These are phyloP conservation scores for Amphiprion ocellaris DNA, from an alignment of 2,113 vertebrate species.

Conservation along the genomic window DNA sequence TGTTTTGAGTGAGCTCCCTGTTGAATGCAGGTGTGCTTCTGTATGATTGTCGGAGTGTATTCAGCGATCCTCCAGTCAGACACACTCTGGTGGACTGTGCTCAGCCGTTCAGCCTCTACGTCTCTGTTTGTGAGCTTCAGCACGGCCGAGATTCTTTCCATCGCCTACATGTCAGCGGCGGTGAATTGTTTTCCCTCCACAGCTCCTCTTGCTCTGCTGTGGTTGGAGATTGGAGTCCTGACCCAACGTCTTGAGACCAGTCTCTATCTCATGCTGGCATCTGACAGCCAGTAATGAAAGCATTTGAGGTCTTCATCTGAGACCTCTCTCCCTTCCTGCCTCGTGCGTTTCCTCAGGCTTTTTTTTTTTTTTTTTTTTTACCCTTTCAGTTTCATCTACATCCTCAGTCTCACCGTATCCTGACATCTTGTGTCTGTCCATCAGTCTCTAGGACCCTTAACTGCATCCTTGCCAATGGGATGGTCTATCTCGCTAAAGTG, in stretches of 20 bases:
- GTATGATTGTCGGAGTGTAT: constrained; percentile 3
- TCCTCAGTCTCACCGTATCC: constrained; percentile 28
- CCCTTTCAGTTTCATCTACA: constrained; percentile 6
- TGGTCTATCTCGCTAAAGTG: constrained; percentile 51
- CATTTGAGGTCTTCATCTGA: constrained; percentile 69
- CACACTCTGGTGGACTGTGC: neutral
- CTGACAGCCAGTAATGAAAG: constrained; percentile 78
- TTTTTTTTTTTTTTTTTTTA: neutral
- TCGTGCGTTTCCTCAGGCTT: neutral
- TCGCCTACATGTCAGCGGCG: constrained; percentile 43
- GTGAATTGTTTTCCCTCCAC: constrained; percentile 67
- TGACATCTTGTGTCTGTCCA: constrained; percentile 41
- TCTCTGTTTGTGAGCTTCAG: constrained; percentile 36
- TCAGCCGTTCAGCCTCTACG: constrained; percentile 24
- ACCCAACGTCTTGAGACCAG: constrained; percentile 64
- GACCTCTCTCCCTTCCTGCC: constrained; percentile 23
- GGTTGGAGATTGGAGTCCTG: constrained; percentile 80
- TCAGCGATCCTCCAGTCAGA: neutral
- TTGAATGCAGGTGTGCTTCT: constrained; percentile 1
- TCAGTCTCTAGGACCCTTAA: constrained; percentile 42
- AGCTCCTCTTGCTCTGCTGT: constrained; percentile 29
- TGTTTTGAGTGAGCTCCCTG: neutral
- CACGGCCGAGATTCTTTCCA: constrained; percentile 22
- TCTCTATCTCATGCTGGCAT: constrained; percentile 72
- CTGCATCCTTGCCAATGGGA: constrained; percentile 19